These are phyloP conservation scores for Solenopsis invicta DNA, from an alignment of 1,140 invertebrate species.

Conservation along the genomic window DNA sequence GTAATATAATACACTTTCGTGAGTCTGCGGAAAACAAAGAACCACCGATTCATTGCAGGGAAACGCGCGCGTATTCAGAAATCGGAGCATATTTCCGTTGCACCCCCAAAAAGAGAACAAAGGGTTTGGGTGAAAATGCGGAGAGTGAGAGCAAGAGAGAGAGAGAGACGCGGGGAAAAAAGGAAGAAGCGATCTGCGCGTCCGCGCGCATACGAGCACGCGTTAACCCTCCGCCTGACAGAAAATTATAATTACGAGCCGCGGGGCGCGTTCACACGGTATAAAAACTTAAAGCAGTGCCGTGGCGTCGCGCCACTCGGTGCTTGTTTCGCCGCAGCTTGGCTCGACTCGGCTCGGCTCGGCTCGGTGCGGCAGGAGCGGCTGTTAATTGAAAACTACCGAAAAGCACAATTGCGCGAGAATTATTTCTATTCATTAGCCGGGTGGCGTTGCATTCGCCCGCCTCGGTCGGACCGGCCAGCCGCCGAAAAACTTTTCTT, in stretches of 20 bases:
- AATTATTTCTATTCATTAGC: constrained; percentile 87
- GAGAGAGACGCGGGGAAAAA: neutral
- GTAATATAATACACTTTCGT: neutral
- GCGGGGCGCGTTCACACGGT: constrained; percentile 65
- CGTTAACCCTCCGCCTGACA: constrained; percentile 33
- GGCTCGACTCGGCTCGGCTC: constrained; percentile 28
- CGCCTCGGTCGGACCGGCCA: constrained; percentile 56
- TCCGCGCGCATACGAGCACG: constrained; percentile 15
- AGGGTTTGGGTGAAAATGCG: constrained; percentile 4
- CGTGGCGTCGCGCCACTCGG: constrained; percentile 72
- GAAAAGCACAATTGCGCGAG: constrained; percentile 86
- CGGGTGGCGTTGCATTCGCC: constrained; percentile 76
- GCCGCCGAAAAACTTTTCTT: constrained; percentile 83
- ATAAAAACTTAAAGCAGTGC: constrained; percentile 79
- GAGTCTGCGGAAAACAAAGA: constrained; percentile 24
- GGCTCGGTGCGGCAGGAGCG: constrained; percentile 50
- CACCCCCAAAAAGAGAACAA: constrained; percentile 36
- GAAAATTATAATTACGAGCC: constrained; percentile 66
- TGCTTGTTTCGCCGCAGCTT: constrained; percentile 60
- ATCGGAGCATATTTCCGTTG: constrained; percentile 45
- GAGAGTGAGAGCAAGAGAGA: constrained; percentile 20
- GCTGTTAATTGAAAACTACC: constrained; percentile 87
- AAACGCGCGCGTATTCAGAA: constrained; percentile 44
- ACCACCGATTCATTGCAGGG: constrained; percentile 25
- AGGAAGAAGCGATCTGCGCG: constrained; percentile 25